These are phyloP conservation scores for Sanderia malayensis DNA, from an alignment of 30 jellyfish, hydroid and myxozoan genomes.

Conservation along the genomic window DNA sequence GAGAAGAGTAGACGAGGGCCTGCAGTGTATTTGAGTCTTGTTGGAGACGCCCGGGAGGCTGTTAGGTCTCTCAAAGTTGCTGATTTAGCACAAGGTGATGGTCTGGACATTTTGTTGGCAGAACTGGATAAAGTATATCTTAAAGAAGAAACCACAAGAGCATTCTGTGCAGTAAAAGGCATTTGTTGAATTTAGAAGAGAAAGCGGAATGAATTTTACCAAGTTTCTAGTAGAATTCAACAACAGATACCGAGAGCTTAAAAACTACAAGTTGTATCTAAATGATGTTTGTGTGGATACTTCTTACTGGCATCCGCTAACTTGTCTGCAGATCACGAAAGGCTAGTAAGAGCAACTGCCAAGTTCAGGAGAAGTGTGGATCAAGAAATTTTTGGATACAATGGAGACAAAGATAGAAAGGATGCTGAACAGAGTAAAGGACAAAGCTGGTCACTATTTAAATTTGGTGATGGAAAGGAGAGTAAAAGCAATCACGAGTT, in stretches of 20 bases:
- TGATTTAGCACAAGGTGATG: not conserved
- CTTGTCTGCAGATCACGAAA: not conserved
- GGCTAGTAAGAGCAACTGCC: not conserved
- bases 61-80: conserved; percentile 1
- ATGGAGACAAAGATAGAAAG: too few relatives aligned
- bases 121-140: not conserved
- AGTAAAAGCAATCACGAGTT: too few relatives aligned
- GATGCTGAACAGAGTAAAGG: too few relatives aligned
- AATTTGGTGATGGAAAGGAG: too few relatives aligned
- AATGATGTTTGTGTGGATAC: not conserved
- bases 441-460: too few relatives aligned
- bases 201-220: not conserved
- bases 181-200: not conserved
- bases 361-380: too few relatives aligned
- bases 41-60: conserved; percentile 9
- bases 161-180: not conserved
- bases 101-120: not conserved
- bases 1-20: conserved; percentile 5
- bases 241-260: not conserved
- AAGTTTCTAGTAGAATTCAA: not conserved
- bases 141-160: conserved; percentile 3
- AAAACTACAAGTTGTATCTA: not conserved
- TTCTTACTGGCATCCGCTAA: not conserved
- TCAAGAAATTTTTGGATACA: too few relatives aligned
- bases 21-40: not conserved